phyloP scores from a whole-genome alignment of 2,113 vertebrate genomes.

The Muscicapa adusta region DNA sequence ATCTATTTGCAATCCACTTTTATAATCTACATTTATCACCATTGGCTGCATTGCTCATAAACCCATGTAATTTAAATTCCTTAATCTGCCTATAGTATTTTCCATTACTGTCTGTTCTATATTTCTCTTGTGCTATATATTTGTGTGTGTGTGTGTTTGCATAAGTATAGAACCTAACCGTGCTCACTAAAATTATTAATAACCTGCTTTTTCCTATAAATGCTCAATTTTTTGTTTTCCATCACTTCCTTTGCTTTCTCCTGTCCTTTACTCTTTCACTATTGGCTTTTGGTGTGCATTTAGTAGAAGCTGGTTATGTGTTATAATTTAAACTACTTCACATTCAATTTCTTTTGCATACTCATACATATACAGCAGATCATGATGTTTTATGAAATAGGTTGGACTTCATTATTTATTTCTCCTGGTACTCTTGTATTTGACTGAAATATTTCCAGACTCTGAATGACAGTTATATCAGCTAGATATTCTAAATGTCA shows the following conservation, averaged over 20 bases:
- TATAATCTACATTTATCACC: not conserved
- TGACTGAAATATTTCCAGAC: not conserved
- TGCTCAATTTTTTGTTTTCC: not conserved
- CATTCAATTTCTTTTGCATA: not conserved
- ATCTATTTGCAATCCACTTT: not conserved
- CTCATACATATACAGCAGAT: not conserved
- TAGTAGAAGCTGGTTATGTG: not conserved
- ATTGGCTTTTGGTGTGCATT: not conserved
- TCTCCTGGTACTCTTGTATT: not conserved
- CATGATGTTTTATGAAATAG: not conserved
- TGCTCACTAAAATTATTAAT: not conserved
- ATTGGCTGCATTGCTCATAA: not conserved
- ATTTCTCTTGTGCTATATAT: not conserved
- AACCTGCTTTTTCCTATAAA: not conserved
- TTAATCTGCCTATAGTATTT: not conserved
- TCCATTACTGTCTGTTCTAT: not conserved
- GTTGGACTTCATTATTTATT: not conserved
- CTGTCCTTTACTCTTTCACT: not conserved
- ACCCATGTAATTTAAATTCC: not conserved
- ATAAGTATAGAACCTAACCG: not conserved
- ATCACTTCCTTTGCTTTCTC: not conserved
- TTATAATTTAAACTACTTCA: not conserved
- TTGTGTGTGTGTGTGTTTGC: not conserved
- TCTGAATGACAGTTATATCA: not conserved
- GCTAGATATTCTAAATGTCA: not conserved